Base-by-base conservation (phyloP, 2,113 vertebrate species). In the Stegastes partitus region DNA sequence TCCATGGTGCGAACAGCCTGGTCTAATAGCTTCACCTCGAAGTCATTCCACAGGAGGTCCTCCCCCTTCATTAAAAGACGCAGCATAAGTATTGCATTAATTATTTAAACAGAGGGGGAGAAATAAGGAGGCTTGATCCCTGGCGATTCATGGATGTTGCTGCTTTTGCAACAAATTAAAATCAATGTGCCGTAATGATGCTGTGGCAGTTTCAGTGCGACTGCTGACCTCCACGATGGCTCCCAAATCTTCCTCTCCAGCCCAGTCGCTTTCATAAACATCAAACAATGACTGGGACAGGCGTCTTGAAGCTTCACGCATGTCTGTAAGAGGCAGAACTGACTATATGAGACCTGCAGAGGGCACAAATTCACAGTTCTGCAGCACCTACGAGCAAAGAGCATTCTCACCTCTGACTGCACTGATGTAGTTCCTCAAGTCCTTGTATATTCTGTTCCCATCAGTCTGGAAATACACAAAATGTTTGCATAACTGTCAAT, bases 11-110 rank as follows among this genome's bases (percentile, higher is more conserved):
- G 91, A 56, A 97, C 16, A 0, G 93, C 95, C 86, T 98, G 97
- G 89, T 98, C 97, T 0, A 92, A 81, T 64, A 99, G 42, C 87
- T 98, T 99, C 7, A 95, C 94, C 88, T 98, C 97, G 31, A 95
- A 97, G 93, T 99, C 97, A 18, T 96, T 97, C 98, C 98, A 99
- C 58, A 98, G 93, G 22, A 97, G 96, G 62, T 99, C 96, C 21
- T 98, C 97, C 68, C 96, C 97, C 98, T 99, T 79, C 44, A 80
- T 68, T 69, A 71, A 82, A 81, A 56, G 12, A 28, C 15, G 16
- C 21, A 53, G 37, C 11, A 34, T 49, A 65, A 72, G 73, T 67
- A 74, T 68, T 42, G 11, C 45, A 81, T 86, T 77, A 84, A 83
- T 70, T 72, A 84, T 90, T 64, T 22, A 79, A 82, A 26, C 70